These are phyloP conservation scores for Pygocentrus nattereri DNA, from an alignment of 2,797 vertebrate species.

Conservation along the genomic window DNA sequence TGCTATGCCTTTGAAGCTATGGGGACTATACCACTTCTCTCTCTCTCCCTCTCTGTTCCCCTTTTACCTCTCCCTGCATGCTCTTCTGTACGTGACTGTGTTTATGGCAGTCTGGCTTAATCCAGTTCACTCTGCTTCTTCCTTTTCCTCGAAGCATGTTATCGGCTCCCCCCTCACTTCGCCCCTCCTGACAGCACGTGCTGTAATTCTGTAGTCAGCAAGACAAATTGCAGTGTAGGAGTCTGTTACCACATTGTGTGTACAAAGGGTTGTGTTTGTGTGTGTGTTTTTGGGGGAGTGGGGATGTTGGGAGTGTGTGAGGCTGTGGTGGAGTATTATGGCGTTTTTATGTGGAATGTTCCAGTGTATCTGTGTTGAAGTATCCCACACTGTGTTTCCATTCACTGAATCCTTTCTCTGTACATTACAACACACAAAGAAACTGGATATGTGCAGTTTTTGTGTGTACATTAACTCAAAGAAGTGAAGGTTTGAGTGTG, in stretches of 20 bases:
- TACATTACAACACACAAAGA: background rate
- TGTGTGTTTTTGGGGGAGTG: background rate
- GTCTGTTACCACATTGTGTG: background rate
- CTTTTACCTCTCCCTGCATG: constrained; percentile 32
- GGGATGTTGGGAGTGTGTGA: background rate
- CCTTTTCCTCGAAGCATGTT: constrained; percentile 28
- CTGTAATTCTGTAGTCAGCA: constrained; percentile 48
- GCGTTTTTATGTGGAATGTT: constrained; percentile 12
- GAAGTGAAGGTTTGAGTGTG: background rate
- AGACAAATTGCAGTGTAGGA: constrained; percentile 34
- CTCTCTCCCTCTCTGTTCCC: constrained; percentile 3
- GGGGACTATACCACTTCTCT: background rate
- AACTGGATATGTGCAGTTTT: background rate
- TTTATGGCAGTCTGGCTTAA: constrained; percentile 58
- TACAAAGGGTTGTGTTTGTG: background rate
- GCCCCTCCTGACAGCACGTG: constrained; percentile 25
- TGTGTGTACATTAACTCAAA: background rate
- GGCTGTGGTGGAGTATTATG: background rate
- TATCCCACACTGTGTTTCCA: background rate
- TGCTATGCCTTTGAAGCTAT: constrained; percentile 28
- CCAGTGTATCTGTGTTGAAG: background rate
- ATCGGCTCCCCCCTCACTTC: background rate
- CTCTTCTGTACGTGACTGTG: constrained; percentile 48
- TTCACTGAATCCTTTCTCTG: background rate
- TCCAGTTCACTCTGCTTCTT: constrained; percentile 55